These are phyloP conservation scores for Nerophis lumbriciformis DNA, from an alignment of 2,113 vertebrate genomes.

Conservation along the genomic window DNA sequence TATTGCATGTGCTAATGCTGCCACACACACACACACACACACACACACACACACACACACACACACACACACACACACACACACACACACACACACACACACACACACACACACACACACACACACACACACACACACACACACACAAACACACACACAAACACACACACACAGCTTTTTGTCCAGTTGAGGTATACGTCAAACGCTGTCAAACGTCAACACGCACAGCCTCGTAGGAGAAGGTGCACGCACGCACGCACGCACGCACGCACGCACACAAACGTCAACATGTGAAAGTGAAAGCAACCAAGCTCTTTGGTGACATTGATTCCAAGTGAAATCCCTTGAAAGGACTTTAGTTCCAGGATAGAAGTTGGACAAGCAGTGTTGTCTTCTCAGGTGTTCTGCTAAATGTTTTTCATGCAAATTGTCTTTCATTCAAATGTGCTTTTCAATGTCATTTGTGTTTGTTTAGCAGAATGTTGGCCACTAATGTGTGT, in stretches of 20 bases:
- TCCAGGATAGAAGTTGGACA: too few relatives aligned
- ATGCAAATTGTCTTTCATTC: conserved; percentile 6
- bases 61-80: conserved; percentile 3
- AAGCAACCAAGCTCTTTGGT: conserved; percentile 1
- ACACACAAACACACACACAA: background rate
- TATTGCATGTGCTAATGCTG: conserved; percentile 54
- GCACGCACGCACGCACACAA: background rate
- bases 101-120: background rate
- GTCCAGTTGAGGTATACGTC: background rate
- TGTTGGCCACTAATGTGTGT: background rate
- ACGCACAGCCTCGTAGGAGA: conserved; percentile 49
- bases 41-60: background rate
- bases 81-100: background rate
- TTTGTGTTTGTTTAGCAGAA: background rate
- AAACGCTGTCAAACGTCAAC: conserved; percentile 60
- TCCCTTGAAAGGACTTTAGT: background rate
- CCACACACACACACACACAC: background rate
- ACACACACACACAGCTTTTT: conserved; percentile 1
- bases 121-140: conserved; percentile 3
- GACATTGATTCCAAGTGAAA: conserved; percentile 10
- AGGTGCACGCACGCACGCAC: background rate
- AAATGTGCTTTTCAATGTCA: background rate
- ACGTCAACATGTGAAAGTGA: background rate
- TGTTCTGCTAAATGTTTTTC: conserved; percentile 1
- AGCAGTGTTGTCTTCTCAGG: conserved; percentile 27